phyloP scores from a whole-genome alignment of 2,888 invertebrate species.

The Teinopalpus imperialis region DNA sequence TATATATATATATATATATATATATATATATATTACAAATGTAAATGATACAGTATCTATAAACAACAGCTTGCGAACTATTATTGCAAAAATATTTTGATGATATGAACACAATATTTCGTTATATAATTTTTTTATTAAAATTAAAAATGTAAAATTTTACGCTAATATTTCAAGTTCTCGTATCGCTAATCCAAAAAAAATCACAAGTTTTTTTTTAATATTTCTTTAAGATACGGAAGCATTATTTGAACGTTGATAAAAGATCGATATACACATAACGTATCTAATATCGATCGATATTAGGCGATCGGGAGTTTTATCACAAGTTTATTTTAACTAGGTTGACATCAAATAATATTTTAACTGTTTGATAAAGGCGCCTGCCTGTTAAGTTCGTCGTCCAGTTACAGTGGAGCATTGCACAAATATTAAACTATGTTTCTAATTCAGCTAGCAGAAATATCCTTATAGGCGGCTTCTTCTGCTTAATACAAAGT shows the following conservation, averaged over 20 bases:
- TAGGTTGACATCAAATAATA: conserved; percentile 41
- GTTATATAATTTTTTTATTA: too few relatives aligned
- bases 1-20: too few relatives aligned
- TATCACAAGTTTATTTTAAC: conserved; percentile 38
- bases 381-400: conserved; percentile 33
- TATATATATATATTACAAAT: too few relatives aligned
- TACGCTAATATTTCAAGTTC: neutral
- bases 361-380: conserved; percentile 49
- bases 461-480: too few relatives aligned
- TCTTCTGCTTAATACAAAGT: too few relatives aligned
- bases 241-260: conserved; percentile 44
- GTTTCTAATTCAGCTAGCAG: too few relatives aligned
- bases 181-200: conserved; percentile 1
- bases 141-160: too few relatives aligned
- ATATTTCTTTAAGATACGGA: conserved; percentile 37
- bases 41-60: too few relatives aligned
- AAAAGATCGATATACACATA: conserved; percentile 41
- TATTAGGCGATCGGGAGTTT: conserved; percentile 30
- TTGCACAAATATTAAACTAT: conserved; percentile 13
- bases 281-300: conserved; percentile 30
- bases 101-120: too few relatives aligned
- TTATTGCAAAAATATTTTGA: too few relatives aligned
- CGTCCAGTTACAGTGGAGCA: conserved; percentile 29
- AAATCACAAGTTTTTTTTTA: conserved; percentile 10
- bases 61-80: too few relatives aligned